Base-by-base conservation (phyloP, 2,888 invertebrate species). In the Macaria notata region DNA sequence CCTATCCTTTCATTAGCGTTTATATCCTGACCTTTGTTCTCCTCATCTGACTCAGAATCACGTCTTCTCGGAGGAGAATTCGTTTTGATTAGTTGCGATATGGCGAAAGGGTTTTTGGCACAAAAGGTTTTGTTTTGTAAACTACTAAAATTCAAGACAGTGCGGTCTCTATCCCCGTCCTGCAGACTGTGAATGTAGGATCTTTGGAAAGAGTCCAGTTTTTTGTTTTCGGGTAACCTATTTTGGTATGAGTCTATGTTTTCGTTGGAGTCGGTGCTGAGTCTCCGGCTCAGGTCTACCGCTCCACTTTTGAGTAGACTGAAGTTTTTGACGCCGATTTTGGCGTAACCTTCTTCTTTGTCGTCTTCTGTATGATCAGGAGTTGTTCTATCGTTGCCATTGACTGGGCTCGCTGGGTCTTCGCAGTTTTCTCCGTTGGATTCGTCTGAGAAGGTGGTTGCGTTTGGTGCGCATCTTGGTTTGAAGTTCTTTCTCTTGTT, bases 401-500 rank as follows among this genome's bases (percentile, higher is more conserved):
- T 91, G 43, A 88, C 65, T 31, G 83, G 85, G 63, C 88, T 87
- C 41, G 72, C 74, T 52, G 76, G 68, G 51, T 82, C 80, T 57
- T 78, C 77, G 64, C 86, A 81, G 59, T 83, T 78, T 2, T 73
- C 85, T 59, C 84, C 88, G n/a, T 88, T 86, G 0, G 89, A 89
- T 60, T 92, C 90, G 52, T 93, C 92, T 4, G 92, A 91, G 70
- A 88, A 92, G 1, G 86, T 78, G 0, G 88, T 84, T 29, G 92
- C 81, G 62, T 93, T 93, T 3, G 95, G 94, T 58, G 92, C 92
- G 81, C 95, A 96, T 71, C 96, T 89, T 0, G 96, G 96, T 72
- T 95, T 94, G 84, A 96, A 95, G 81, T 96, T 95, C 83, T 96
- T 96, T 68, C 96, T 88, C 72, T 95, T 95, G 88, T 95, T 95